Evolutionary conservation across 2,113 vertebrate genomes (phyloP).

Genomic region (Thunnus thynnus): DNA sequence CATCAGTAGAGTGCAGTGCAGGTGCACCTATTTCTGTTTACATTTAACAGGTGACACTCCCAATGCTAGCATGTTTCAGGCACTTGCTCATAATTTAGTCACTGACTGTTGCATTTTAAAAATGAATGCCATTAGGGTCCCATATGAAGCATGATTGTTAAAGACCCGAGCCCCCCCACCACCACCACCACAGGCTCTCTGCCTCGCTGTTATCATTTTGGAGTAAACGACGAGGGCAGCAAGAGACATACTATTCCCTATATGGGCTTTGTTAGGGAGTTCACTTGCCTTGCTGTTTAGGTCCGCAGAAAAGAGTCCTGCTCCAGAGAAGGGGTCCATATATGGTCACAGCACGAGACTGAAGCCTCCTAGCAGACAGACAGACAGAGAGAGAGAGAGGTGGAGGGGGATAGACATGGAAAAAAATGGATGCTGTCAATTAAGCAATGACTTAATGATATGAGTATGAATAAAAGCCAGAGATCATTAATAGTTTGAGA

Average conservation of each 20-base stretch:
- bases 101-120: constrained; percentile 42
- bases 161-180: constrained; percentile 52
- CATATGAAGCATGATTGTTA: constrained; percentile 58
- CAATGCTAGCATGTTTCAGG: not conserved
- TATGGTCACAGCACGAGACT: constrained; percentile 89
- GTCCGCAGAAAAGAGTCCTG: constrained; percentile 82
- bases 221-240: constrained; percentile 82
- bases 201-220: constrained; percentile 85
- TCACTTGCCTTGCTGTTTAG: constrained; percentile 92
- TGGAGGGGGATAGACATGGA: constrained; percentile 20
- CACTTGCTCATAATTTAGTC: constrained; percentile 25
- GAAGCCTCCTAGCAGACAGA: constrained; percentile 57
- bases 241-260: constrained; percentile 92
- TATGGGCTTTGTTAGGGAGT: constrained; percentile 97
- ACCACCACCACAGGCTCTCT: constrained; percentile 51
- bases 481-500: constrained; percentile 6
- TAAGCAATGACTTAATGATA: constrained; percentile 28
- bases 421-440: constrained; percentile 64
- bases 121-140: constrained; percentile 47
- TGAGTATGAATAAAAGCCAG: constrained; percentile 24
- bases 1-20: not conserved
- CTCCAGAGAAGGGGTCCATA: constrained; percentile 92
- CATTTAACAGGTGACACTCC: not conserved
- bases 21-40: not conserved
- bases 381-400: constrained; percentile 38